These are phyloP conservation scores for Ivindomyrus marchei DNA, from an alignment of 2,113 vertebrate genomes.

Conservation along the genomic window DNA sequence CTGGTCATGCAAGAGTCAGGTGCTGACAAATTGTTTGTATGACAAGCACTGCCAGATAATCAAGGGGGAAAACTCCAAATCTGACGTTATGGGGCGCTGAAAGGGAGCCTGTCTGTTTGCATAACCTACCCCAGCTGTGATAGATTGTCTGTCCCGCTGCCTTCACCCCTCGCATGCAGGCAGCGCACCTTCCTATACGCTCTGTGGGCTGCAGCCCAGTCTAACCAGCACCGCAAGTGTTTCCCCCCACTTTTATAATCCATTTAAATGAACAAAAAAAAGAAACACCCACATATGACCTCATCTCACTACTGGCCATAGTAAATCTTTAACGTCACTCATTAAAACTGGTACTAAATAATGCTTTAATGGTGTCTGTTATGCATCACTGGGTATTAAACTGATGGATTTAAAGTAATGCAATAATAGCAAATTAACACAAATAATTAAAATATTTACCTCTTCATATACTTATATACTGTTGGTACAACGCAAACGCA, in stretches of 20 bases:
- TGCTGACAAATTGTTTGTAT: conserved; percentile 67
- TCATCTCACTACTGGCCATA: not conserved
- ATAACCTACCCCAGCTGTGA: conserved; percentile 77
- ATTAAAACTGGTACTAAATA: not conserved
- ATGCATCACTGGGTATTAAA: not conserved
- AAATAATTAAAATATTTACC: not conserved
- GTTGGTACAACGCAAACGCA: not conserved
- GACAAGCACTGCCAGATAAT: conserved; percentile 74
- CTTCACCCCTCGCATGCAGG: conserved; percentile 60
- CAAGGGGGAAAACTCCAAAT: conserved; percentile 71
- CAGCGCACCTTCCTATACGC: conserved; percentile 66
- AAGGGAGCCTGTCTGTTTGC: conserved; percentile 80
- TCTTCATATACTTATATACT: not conserved
- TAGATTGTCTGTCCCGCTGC: conserved; percentile 75
- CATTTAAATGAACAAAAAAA: not conserved
- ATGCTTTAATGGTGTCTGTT: not conserved
- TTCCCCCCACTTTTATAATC: not conserved
- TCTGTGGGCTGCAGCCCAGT: conserved; percentile 60
- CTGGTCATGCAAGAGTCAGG: conserved; percentile 60
- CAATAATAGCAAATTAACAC: not conserved
- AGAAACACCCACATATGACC: not conserved
- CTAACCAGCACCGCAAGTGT: conserved; percentile 60
- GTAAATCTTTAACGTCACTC: not conserved
- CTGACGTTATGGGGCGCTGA: conserved; percentile 74
- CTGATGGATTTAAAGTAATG: not conserved